phyloP scores from a whole-genome alignment of 2,888 invertebrate genomes.

The Cantharis flavilabris region DNA sequence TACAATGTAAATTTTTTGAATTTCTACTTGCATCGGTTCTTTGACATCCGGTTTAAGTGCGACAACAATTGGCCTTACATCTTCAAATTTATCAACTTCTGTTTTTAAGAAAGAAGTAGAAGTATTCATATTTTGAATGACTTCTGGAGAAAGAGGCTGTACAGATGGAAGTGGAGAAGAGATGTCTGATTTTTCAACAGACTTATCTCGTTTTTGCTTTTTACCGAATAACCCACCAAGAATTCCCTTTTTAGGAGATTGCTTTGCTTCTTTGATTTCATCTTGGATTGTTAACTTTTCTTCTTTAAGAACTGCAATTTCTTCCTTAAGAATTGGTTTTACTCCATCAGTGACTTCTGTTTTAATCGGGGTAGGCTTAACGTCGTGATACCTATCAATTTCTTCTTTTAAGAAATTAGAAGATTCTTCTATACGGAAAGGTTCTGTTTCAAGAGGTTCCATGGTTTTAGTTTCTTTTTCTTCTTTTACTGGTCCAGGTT shows the following conservation, averaged over 20 bases:
- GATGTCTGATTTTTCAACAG: neutral
- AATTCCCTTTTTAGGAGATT: neutral
- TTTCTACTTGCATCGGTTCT: conserved; percentile 13
- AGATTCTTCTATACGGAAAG: conserved; percentile 27
- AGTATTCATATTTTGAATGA: conserved; percentile 41
- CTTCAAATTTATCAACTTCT: conserved; percentile 6
- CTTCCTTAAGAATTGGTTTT: neutral
- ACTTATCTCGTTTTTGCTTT: conserved; percentile 8
- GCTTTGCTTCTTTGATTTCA: neutral
- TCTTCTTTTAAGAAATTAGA: conserved; percentile 3
- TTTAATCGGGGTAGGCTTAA: neutral
- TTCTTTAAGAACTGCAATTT: neutral
- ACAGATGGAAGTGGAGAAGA: conserved; percentile 20
- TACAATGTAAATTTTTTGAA: conserved; percentile 10
- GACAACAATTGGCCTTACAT: conserved; percentile 18
- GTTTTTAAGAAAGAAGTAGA: conserved; percentile 38
- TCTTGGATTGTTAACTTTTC: neutral
- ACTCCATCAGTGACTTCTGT: neutral
- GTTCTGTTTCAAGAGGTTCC: neutral
- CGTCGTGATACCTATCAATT: neutral
- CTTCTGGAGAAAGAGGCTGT: conserved; percentile 27
- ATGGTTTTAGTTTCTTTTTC: neutral
- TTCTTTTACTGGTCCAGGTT: conserved; percentile 22
- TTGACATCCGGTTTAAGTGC: neutral
- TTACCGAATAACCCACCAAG: conserved; percentile 18